phyloP scores from a whole-genome alignment of 1,140 invertebrate species.

The Hirudo medicinalis region DNA sequence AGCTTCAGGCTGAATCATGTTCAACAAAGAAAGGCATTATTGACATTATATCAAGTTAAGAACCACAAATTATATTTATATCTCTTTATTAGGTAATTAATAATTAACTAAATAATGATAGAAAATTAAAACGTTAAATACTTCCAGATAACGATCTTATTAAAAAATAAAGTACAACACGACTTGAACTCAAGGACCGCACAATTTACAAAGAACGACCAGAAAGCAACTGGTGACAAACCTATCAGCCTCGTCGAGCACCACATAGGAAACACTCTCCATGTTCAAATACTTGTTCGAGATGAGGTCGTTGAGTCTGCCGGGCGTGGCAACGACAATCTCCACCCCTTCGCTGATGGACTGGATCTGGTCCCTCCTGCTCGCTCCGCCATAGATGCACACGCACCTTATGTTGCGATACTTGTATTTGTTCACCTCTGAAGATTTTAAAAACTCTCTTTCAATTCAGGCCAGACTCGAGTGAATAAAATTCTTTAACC shows the following conservation, averaged over 20 bases:
- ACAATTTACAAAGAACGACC: neutral
- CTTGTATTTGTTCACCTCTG: slow-evolving; percentile 68
- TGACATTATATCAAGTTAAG: too few relatives aligned
- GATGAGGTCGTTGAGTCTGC: slow-evolving; percentile 74
- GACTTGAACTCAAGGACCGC: too few relatives aligned
- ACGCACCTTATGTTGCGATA: slow-evolving; percentile 68
- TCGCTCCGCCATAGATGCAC: slow-evolving; percentile 78
- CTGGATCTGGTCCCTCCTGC: slow-evolving; percentile 55
- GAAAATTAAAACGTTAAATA: too few relatives aligned
- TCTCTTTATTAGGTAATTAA: too few relatives aligned
- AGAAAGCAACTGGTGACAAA: neutral
- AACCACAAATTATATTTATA: neutral
- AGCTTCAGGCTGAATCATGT: too few relatives aligned
- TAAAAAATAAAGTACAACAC: too few relatives aligned
- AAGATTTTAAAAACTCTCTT: too few relatives aligned
- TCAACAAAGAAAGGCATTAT: too few relatives aligned
- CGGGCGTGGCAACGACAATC: slow-evolving; percentile 84
- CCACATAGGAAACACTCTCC: slow-evolving; percentile 38
- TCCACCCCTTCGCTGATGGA: slow-evolving; percentile 61
- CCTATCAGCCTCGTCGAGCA: slow-evolving; percentile 78
- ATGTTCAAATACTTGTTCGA: slow-evolving; percentile 45
- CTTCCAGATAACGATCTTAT: too few relatives aligned
- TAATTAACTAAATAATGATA: too few relatives aligned
- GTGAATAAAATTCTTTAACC: neutral
- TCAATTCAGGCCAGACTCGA: neutral